Evolutionary conservation across 2,113 vertebrate species (phyloP).

Genomic region (Ophiodon elongatus): DNA sequence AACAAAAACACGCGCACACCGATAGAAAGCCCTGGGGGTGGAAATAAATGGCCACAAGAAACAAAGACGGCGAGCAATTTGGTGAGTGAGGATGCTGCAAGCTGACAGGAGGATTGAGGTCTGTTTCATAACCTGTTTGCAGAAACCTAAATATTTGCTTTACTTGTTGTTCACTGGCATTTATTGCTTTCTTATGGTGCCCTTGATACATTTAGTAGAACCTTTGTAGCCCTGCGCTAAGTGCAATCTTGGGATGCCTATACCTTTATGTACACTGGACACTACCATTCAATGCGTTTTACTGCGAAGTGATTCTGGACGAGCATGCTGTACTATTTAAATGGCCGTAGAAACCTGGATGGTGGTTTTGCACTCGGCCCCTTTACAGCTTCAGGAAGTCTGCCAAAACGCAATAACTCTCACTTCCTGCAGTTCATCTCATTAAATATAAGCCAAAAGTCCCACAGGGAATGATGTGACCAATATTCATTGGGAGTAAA

Average conservation of each 20-base stretch:
- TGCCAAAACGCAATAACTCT: constrained; percentile 59
- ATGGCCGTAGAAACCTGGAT: constrained; percentile 28
- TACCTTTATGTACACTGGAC: neutral
- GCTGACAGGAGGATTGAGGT: constrained; percentile 11
- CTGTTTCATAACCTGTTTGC: constrained; percentile 28
- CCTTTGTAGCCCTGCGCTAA: neutral
- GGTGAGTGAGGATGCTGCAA: constrained; percentile 20
- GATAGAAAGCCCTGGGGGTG: constrained; percentile 22
- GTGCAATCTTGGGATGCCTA: constrained; percentile 6
- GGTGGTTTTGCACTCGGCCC: constrained; percentile 35
- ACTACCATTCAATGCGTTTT: constrained; percentile 14
- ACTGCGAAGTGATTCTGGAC: constrained; percentile 37
- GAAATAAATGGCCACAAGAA: constrained; percentile 40
- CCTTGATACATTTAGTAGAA: constrained; percentile 10
- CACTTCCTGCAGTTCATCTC: constrained; percentile 51
- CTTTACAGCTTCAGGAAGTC: constrained; percentile 59
- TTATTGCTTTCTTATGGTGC: constrained; percentile 21
- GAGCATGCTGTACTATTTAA: constrained; percentile 21
- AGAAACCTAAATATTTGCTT: constrained; percentile 45
- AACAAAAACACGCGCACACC: constrained; percentile 15
- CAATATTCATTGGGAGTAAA: constrained; percentile 39
- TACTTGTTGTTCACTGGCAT: constrained; percentile 15
- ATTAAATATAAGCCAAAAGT: constrained; percentile 57
- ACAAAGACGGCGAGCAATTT: constrained; percentile 6
- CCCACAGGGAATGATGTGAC: constrained; percentile 21